A percentile compares a stretch with the other conserved stretches of the same genome.
Evolutionary conservation across 2,113 vertebrate genomes (phyloP).

Genomic region (Erythrocercus mccallii): DNA sequence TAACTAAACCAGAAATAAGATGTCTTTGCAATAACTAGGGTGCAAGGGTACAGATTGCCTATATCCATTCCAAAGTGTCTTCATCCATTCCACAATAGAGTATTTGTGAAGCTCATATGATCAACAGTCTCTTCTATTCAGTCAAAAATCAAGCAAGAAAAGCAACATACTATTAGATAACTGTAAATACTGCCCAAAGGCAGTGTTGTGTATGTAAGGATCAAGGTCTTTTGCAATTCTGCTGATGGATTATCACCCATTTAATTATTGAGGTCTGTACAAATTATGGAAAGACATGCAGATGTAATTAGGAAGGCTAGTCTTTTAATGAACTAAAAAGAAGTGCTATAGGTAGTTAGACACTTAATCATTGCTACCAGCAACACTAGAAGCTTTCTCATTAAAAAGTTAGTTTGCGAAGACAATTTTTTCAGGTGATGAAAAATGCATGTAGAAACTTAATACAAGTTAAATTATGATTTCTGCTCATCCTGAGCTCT

Average conservation of each 20-base stretch:
- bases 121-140: background rate
- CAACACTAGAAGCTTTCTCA: conserved; percentile 7
- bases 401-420: background rate
- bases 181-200: background rate
- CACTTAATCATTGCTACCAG: conserved; percentile 10
- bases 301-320: background rate
- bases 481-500: background rate
- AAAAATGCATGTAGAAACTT: conserved; percentile 23
- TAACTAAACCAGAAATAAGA: background rate
- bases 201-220: background rate
- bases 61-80: background rate
- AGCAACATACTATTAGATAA: background rate
- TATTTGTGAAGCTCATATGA: background rate
- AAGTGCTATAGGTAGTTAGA: conserved; percentile 8
- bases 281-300: conserved; percentile 31
- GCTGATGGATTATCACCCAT: conserved; percentile 30
- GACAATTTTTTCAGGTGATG: background rate
- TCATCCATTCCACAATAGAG: background rate
- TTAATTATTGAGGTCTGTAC: conserved; percentile 42
- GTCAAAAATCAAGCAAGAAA: conserved; percentile 42
- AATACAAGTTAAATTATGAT: background rate
- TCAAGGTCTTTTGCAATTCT: conserved; percentile 13
- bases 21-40: background rate
- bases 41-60: background rate
- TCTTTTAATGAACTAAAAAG: conserved; percentile 36